Base-by-base conservation (phyloP, 2,888 invertebrate genomes). In the Eledona agricola region DNA sequence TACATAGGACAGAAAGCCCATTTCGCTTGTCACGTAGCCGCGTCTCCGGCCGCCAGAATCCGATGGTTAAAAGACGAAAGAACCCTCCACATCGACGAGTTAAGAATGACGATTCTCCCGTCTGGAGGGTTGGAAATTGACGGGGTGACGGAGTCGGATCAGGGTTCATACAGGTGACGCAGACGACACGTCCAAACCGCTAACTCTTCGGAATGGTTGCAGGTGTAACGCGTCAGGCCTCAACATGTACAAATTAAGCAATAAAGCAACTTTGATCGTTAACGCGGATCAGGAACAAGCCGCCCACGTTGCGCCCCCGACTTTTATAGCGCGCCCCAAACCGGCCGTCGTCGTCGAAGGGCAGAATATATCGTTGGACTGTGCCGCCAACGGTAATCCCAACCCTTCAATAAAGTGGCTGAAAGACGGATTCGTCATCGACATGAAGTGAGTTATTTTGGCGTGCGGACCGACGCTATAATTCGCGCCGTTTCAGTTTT, bases 51-150 rank as follows among this genome's bases (percentile, higher is more conserved):
- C 10, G 76, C 78, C 4, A 71, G 76, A 70, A 86, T 94, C 53
- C 85, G 87, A 20, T 97, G 96, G 96, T 78, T 90, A 37, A 93
- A 91, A 77, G 91, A 94, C 74, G 90, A 90, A 53, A 81, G 83
- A 46, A 85, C 87, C 0, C 69, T 94, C 37, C 77, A 80, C 1
- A 68, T 89, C 63, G 91, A 92, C 70, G 83, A 83, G 59, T 81
- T 87, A 40, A 83, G 92, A 57, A 90, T 90, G 85, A 81, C 86
- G 1, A 77, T 93, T 2, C 83, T 93, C 42, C 88, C 92, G 9
- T 90, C 93, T 63, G 95, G 95, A 22, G 90, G 95, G 25, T 79
- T 97, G 50, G 96, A 97, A 80, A 87, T 97, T 50, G 90, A 90
- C 69, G 88, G 91, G 61, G 86, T 93, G 26, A 79, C 83, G 13